Evolutionary conservation across 2,113 vertebrate genomes (phyloP).

Genomic region (Chaetorhynchus papuensis): DNA sequence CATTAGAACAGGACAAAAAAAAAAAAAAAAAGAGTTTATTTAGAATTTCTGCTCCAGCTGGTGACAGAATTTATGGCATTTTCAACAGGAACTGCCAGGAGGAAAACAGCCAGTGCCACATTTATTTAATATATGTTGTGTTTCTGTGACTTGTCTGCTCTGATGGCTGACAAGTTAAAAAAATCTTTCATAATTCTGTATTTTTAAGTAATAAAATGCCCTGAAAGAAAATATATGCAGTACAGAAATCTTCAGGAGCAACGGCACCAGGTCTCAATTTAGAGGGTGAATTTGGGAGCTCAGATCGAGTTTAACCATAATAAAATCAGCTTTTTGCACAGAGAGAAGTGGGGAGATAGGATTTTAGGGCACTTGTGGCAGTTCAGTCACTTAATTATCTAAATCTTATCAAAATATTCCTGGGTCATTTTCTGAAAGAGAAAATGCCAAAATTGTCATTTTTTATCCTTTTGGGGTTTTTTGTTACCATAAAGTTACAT

Average conservation of each 20-base stretch:
- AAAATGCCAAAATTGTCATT: neutral
- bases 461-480: neutral
- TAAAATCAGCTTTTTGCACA: neutral
- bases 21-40: neutral
- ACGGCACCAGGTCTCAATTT: neutral
- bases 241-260: neutral
- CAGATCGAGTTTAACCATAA: rapidly evolving
- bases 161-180: neutral
- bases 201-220: neutral
- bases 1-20: neutral
- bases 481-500: neutral
- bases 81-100: constrained; percentile 29
- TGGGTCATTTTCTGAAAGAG: neutral
- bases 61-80: constrained; percentile 50
- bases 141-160: neutral
- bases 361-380: neutral
- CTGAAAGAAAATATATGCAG: neutral
- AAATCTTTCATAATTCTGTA: neutral
- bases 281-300: neutral
- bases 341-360: neutral
- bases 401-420: neutral
- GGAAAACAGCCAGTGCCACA: neutral
- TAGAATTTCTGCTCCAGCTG: constrained; percentile 36
- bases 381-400: neutral
- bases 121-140: neutral